Base-by-base conservation (phyloP, 2,888 invertebrate species). In the Diarsia dahlii region DNA sequence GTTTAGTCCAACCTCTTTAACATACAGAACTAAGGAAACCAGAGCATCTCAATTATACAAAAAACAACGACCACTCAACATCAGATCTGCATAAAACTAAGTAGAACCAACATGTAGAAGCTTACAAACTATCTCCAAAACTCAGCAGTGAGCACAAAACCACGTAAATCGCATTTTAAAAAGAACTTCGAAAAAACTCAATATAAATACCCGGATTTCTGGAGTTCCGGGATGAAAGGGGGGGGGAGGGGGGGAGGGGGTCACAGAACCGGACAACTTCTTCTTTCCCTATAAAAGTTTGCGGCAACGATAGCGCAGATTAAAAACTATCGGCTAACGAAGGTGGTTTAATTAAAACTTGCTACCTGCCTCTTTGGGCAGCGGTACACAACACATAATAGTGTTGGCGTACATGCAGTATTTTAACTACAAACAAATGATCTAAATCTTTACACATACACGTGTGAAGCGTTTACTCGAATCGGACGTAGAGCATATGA, bases 321-420 rank as follows among this genome's bases (percentile, higher is more conserved):
- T 91, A 92, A 92, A 93, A 93, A 92, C 91, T 92, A 92, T 89
- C 89, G 90, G 88, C 78, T 89, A 90, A 90, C 90, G 89, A 90
- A 88, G 86, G 83, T 72, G 87, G 85, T 87, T 92, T 92, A 91
- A 93, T 92, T 92, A 92, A 91, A 92, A 90, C 88, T 90, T 87
- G 62, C 74, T 66, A 74, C 76, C 72, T 72, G 71, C 74, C 77
- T 81, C 78, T 78, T 73, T 76, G 72, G 80, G 83, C 84, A 84
- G 82, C 70, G 60, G 58, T 20, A 20, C 45, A 23, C 13, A 8
- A 63, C 45, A 45, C 8, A 8, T 45, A 63, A 45, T 45, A 13
- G 10, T n/a, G 12, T 8, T 45, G 8, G n/a, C 13, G 15, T 45
- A n/a, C 45, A n/a, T n/a, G n/a, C n/a, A 63, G 63, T 45, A 45